Conservation (phyloP, 2,113 vertebrate species). For the Nicator chloris region DNA sequence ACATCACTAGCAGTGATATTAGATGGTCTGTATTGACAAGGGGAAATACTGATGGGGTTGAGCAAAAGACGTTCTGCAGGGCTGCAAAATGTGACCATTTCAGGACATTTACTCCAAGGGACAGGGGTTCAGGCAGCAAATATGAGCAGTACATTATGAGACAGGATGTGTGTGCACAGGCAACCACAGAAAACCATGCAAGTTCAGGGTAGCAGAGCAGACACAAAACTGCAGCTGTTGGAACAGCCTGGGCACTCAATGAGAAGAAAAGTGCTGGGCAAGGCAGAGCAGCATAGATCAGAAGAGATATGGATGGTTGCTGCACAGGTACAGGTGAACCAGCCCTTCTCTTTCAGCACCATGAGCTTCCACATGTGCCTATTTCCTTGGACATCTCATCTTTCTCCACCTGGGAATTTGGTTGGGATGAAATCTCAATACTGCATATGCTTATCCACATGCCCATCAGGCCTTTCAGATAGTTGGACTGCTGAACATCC, state of each 20-base stretch:
- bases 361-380: fast-evolving
- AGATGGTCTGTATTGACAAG: not conserved
- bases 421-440: not conserved
- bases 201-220: not conserved
- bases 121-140: not conserved
- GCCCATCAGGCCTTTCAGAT: not conserved
- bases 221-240: not conserved
- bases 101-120: not conserved
- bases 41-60: not conserved
- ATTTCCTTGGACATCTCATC: not conserved
- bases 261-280: not conserved
- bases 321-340: not conserved
- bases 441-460: not conserved
- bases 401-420: not conserved
- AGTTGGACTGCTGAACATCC: not conserved
- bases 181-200: not conserved
- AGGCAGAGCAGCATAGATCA: not conserved
- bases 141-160: not conserved
- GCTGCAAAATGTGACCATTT: not conserved
- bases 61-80: not conserved
- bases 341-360: not conserved
- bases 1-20: not conserved
- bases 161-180: fast-evolving
- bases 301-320: not conserved
- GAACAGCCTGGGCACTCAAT: not conserved